Evolutionary conservation across 2,888 invertebrate genomes (phyloP).

Genomic region (Tenthredo amoena): DNA sequence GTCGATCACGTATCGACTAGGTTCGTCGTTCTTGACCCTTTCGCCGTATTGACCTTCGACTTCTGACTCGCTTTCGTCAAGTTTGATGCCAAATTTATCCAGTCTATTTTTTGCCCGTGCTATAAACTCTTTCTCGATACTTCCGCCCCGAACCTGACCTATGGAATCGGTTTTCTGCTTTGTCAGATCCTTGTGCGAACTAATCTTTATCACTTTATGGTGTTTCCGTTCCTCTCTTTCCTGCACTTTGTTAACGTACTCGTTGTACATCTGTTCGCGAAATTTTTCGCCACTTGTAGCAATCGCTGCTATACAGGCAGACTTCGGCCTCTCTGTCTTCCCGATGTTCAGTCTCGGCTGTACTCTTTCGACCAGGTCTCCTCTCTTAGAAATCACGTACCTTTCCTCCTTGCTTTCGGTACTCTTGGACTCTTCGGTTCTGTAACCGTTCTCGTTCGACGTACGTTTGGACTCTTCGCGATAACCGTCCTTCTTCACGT

Average conservation of each 20-base stretch:
- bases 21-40: slow-evolving; percentile 63
- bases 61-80: slow-evolving; percentile 84
- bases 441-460: slow-evolving; percentile 58
- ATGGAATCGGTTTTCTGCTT: slow-evolving; percentile 52
- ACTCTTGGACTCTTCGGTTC: slow-evolving; percentile 61
- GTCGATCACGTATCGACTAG: slow-evolving; percentile 83
- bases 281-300: slow-evolving; percentile 85
- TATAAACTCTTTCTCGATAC: slow-evolving; percentile 89
- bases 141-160: slow-evolving; percentile 70
- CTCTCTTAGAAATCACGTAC: slow-evolving; percentile 47
- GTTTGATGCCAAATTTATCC: slow-evolving; percentile 84
- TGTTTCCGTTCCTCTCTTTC: slow-evolving; percentile 89
- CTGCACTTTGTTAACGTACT: slow-evolving; percentile 89
- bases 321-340: slow-evolving; percentile 64
- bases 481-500: slow-evolving; percentile 61
- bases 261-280: slow-evolving; percentile 91
- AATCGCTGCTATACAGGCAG: slow-evolving; percentile 70
- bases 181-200: slow-evolving; percentile 77
- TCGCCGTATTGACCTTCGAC: slow-evolving; percentile 78
- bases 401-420: slow-evolving; percentile 60
- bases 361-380: slow-evolving; percentile 52
- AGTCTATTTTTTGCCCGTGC: slow-evolving; percentile 86
- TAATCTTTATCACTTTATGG: slow-evolving; percentile 90
- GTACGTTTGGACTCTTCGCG: slow-evolving; percentile 60
- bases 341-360: slow-evolving; percentile 56